These are phyloP conservation scores for Tupaia chinensis DNA, from an alignment of 2,113 vertebrate genomes.

Conservation along the genomic window DNA sequence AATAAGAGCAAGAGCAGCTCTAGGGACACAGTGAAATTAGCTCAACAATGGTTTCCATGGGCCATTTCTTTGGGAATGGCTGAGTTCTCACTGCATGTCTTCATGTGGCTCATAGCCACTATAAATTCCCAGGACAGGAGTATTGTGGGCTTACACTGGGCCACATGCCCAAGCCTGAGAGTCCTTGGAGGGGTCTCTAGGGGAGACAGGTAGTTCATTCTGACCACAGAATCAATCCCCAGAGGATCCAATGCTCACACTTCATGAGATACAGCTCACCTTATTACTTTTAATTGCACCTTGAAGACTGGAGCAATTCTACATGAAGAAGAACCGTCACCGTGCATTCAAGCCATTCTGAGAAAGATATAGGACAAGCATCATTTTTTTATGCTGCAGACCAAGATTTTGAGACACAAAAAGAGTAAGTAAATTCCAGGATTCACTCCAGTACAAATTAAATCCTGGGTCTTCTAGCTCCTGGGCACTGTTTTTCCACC, in stretches of 20 bases:
- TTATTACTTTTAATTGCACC: not conserved
- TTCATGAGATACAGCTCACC: not conserved
- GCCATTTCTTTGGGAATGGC: not conserved
- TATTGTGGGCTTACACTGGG: not conserved
- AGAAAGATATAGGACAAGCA: not conserved
- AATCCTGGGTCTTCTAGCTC: not conserved
- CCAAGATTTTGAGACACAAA: not conserved
- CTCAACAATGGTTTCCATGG: not conserved
- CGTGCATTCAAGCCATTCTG: not conserved
- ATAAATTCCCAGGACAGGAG: not conserved
- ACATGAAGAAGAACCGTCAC: not conserved
- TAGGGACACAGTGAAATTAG: not conserved
- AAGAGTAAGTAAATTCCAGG: not conserved
- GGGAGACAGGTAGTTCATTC: not conserved
- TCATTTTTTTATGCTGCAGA: not conserved
- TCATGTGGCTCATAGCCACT: not conserved
- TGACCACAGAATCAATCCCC: not conserved
- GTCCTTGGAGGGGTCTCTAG: not conserved
- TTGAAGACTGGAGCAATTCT: not conserved
- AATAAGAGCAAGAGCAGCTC: not conserved
- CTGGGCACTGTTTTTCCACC: not conserved
- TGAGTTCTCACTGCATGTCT: not conserved
- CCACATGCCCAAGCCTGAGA: not conserved
- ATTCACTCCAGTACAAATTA: not conserved
- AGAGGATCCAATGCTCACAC: not conserved